Evolutionary conservation across 2,888 invertebrate species (phyloP), one percentile per base, ranked within the genome.

Genomic region (Lasius platythorax): DNA sequence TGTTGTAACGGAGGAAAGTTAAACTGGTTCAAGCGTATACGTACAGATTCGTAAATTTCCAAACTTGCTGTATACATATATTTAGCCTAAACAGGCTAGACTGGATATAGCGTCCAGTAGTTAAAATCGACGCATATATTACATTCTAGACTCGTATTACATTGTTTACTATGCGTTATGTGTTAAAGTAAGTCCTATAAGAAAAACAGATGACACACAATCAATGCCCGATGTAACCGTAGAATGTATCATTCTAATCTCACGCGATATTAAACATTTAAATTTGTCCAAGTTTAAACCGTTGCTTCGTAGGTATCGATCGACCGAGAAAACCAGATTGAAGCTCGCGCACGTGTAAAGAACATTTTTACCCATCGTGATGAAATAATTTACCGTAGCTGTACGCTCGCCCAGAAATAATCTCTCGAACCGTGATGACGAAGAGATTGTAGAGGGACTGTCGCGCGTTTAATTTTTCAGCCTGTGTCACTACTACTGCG

Each of bases 61-160:
- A 82, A 90, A 90, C 86, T 90, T 90, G 85, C 79, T 61, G 87
- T 87, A 87, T 37, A 33, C 33, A 4, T 33, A 37, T 5, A 90
- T 90, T 90, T 78, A 81, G 15, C 56, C 84, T 28, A 75, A 79
- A 73, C 82, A 53, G 28, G 30, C 28, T 8, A 82, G 40, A 75
- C 73, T 74, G 53, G n/a, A 67, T 76, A 43, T 64, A 85, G 61
- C 72, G 73, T 75, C 56, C 70, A 79, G 86, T 85, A 87, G 84
- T 89, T 87, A 85, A 85, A 81, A 84, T 90, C 84, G 76, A 84
- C 63, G 75, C 37, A 53, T 33, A 63, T 50, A n/a, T 61, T n/a
- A 58, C 15, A 56, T 37, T 56, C 40, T 30, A 61, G 40, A 66
- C 37, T 37, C 5, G 37, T 5, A 37, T 37, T 64, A 66, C 2